phyloP scores from a whole-genome alignment of 2,113 vertebrate genomes.

The Maylandia zebra region DNA sequence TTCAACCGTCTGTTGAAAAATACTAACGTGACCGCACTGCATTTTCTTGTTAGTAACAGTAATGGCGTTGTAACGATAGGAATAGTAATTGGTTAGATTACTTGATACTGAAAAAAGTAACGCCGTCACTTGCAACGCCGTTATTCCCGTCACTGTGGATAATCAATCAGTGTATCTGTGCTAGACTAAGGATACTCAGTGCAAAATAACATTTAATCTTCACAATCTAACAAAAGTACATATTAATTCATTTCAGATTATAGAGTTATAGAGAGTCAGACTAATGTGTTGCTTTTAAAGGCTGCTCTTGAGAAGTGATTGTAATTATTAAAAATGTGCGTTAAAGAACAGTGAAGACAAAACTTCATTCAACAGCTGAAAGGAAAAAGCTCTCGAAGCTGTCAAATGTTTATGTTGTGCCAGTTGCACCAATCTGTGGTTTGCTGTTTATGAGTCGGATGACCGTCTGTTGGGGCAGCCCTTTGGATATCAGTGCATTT shows the following conservation, averaged over 20 bases:
- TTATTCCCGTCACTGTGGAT: too few species aligned
- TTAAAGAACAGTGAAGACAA: background rate
- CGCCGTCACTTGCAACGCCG: too few species aligned
- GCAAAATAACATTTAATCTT: too few species aligned
- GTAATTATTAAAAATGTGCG: background rate
- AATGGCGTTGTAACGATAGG: too few species aligned
- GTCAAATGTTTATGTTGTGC: background rate
- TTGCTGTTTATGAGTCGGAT: background rate
- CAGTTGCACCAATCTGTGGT: background rate
- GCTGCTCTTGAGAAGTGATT: background rate
- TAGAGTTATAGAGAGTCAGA: background rate
- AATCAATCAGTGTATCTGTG: too few species aligned
- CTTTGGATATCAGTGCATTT: background rate
- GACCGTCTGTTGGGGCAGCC: background rate
- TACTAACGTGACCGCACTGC: too few species aligned
- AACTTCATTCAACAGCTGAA: background rate
- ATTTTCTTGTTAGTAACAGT: too few species aligned
- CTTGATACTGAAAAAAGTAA: too few species aligned
- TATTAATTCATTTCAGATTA: background rate
- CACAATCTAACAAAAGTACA: background rate
- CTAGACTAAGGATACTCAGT: too few species aligned
- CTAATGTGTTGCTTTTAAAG: too few species aligned
- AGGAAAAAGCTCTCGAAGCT: background rate
- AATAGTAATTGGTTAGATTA: too few species aligned
- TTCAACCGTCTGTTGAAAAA: too few species aligned